These are phyloP conservation scores for Tokudaia tokunoshimensis DNA, from an alignment of 2,797 vertebrate genomes.

Conservation along the genomic window DNA sequence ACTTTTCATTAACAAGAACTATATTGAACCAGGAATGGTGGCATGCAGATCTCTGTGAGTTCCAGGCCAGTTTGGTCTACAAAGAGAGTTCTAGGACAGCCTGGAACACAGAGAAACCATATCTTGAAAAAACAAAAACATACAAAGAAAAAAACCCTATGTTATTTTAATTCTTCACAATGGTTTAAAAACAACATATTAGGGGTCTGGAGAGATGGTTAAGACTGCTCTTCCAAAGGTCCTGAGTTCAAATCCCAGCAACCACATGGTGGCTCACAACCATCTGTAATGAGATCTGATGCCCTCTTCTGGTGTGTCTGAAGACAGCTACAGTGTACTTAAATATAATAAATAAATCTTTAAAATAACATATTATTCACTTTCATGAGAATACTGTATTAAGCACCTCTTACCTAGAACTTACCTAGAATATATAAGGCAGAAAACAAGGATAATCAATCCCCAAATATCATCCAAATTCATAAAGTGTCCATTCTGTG, in stretches of 20 bases:
- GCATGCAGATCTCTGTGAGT: background rate
- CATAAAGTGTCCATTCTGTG: constrained; percentile 90
- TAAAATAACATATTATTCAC: background rate
- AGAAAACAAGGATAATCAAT: constrained; percentile 92
- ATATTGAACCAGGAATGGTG: background rate
- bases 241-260: too few species aligned
- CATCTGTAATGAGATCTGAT: too few species aligned
- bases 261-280: too few species aligned
- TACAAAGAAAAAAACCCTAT: background rate
- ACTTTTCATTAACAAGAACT: constrained; percentile 23
- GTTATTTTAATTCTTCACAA: background rate
- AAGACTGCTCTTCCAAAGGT: too few species aligned
- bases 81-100: background rate
- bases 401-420: constrained; percentile 65
- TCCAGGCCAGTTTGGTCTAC: background rate
- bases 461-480: constrained; percentile 93
- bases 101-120: background rate
- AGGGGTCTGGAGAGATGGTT: too few species aligned
- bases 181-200: background rate
- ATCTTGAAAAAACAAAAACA: background rate
- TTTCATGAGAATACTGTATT: background rate
- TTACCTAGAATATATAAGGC: constrained; percentile 96
- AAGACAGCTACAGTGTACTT: too few species aligned
- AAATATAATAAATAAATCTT: too few species aligned
- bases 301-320: too few species aligned